Percentiles rank a stretch among this genome's conserved stretches.
Evolutionary conservation across 1,140 invertebrate species (phyloP).

Genomic region (Akabosia matsudoensis): DNA sequence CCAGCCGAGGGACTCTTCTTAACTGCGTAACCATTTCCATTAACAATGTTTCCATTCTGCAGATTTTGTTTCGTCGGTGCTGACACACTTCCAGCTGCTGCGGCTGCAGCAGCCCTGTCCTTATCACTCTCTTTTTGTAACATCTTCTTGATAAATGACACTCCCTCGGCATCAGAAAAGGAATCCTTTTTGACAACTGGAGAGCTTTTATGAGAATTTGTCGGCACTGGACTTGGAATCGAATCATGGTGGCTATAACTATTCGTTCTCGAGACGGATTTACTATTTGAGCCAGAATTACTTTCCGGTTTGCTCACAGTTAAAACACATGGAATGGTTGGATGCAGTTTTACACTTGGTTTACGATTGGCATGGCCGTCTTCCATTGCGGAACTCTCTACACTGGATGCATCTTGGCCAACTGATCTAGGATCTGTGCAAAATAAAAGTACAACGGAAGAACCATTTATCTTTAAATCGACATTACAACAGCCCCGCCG

Average conservation of each 20-base stretch:
- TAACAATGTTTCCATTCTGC: background rate
- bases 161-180: slow-evolving; percentile 40
- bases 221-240: slow-evolving; percentile 16
- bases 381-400: slow-evolving; percentile 10
- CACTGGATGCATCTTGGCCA: background rate
- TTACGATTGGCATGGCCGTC: background rate
- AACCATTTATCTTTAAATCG: background rate
- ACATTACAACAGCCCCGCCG: too few species aligned
- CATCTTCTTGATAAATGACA: slow-evolving; percentile 37
- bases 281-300: background rate
- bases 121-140: slow-evolving; percentile 38
- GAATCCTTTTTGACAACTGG: slow-evolving; percentile 31
- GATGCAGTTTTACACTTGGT: background rate
- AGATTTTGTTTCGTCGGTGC: background rate
- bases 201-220: slow-evolving; percentile 3
- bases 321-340: background rate
- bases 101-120: slow-evolving; percentile 11
- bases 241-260: background rate
- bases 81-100: background rate
- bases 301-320: background rate
- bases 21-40: slow-evolving; percentile 9
- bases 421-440: too few species aligned
- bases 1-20: slow-evolving; percentile 43
- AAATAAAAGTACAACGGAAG: background rate
- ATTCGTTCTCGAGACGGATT: background rate